Conservation (phyloP, 2,797 vertebrate genomes). For the Smutsia gigantea region DNA sequence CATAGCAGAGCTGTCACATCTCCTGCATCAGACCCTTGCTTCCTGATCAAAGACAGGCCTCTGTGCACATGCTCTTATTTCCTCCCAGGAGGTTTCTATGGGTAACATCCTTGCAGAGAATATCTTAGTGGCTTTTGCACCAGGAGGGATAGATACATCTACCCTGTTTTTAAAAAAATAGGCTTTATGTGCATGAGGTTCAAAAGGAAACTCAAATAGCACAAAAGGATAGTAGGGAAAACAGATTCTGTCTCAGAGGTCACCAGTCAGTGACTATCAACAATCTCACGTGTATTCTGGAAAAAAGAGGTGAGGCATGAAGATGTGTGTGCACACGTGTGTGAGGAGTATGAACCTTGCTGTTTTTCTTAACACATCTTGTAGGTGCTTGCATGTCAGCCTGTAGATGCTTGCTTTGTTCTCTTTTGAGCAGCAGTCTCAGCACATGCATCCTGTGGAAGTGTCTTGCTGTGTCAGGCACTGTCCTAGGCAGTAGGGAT, state of each 20-base stretch:
- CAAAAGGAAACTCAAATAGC: neutral
- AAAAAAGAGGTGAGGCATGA: neutral
- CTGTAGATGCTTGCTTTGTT: no score
- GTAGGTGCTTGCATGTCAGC: no score
- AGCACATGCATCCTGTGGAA: no score
- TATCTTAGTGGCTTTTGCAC: no score
- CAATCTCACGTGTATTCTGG: fast-evolving
- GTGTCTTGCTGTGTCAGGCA: no score
- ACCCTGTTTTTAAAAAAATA: neutral
- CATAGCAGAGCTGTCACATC: no score
- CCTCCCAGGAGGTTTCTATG: neutral
- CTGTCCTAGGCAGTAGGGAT: no score
- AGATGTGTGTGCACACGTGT: fast-evolving
- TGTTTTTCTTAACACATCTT: neutral
- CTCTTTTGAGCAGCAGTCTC: no score
- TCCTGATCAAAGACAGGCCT: no score
- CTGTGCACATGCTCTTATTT: neutral
- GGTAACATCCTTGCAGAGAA: neutral
- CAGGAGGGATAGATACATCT: neutral
- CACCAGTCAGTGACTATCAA: no score
- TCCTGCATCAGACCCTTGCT: neutral
- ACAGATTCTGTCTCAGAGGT: neutral
- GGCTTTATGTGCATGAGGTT: fast-evolving
- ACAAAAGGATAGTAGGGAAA: neutral
- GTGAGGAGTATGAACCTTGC: neutral